Conservation (phyloP, 2,113 vertebrate genomes). For the Anser brachyrhynchus region DNA sequence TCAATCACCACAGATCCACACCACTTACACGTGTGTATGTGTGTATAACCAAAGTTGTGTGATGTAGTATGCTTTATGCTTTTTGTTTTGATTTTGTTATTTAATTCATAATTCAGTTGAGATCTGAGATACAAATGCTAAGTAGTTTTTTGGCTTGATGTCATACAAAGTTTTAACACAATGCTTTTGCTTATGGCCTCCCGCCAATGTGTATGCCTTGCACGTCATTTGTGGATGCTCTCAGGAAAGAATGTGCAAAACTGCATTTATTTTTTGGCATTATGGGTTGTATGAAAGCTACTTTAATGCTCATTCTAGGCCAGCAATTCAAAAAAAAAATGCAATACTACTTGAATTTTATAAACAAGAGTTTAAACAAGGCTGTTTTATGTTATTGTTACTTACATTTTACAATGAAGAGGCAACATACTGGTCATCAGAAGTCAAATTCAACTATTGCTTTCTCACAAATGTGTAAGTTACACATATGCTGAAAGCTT, state of each 20-base stretch:
- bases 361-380: conserved; percentile 68
- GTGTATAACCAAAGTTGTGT: background rate
- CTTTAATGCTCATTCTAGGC: conserved; percentile 62
- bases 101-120: conserved; percentile 70
- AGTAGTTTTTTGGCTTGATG: conserved; percentile 74
- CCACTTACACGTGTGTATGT: background rate
- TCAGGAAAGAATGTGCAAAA: conserved; percentile 75
- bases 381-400: conserved; percentile 70
- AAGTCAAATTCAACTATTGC: background rate
- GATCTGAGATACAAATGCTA: conserved; percentile 61
- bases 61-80: background rate
- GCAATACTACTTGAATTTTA: conserved; percentile 70
- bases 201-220: conserved; percentile 53
- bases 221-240: conserved; percentile 69
- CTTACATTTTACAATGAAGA: conserved; percentile 51
- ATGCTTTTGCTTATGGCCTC: conserved; percentile 63
- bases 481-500: conserved; percentile 24
- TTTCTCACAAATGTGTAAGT: background rate
- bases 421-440: conserved; percentile 16
- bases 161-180: conserved; percentile 58
- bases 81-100: conserved; percentile 52
- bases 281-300: conserved; percentile 57
- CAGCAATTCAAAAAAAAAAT: conserved; percentile 40
- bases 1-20: background rate
- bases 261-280: conserved; percentile 75